These are phyloP conservation scores for Ypsolopha scabrella DNA, from an alignment of 2,888 invertebrate genomes.

Conservation along the genomic window DNA sequence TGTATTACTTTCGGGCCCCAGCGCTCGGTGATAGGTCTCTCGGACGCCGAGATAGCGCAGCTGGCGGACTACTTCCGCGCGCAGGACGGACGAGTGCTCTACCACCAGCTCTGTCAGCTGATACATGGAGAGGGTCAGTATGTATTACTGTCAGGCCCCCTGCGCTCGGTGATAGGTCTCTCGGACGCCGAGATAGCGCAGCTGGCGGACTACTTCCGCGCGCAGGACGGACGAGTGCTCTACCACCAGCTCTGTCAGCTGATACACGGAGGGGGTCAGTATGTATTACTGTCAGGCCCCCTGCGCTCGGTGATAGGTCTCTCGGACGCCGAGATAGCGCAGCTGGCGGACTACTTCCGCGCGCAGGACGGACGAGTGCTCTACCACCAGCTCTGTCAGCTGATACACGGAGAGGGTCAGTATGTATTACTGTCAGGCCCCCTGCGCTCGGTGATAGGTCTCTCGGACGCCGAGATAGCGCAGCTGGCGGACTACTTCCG, in stretches of 20 bases:
- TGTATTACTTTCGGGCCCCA: slow-evolving; percentile 58
- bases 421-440: slow-evolving; percentile 58
- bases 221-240: slow-evolving; percentile 82
- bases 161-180: slow-evolving; percentile 76
- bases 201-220: slow-evolving; percentile 81
- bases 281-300: slow-evolving; percentile 58
- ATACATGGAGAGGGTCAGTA: slow-evolving; percentile 75
- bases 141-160: slow-evolving; percentile 61
- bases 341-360: slow-evolving; percentile 82
- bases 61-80: slow-evolving; percentile 82
- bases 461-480: slow-evolving; percentile 78
- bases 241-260: slow-evolving; percentile 82
- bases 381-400: slow-evolving; percentile 80
- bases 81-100: slow-evolving; percentile 82
- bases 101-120: slow-evolving; percentile 80
- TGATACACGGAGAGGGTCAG: slow-evolving; percentile 77
- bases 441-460: slow-evolving; percentile 74
- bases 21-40: slow-evolving; percentile 75
- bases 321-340: slow-evolving; percentile 78
- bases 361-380: slow-evolving; percentile 83
- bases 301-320: slow-evolving; percentile 76
- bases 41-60: slow-evolving; percentile 79
- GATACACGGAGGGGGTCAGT: slow-evolving; percentile 75
- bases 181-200: slow-evolving; percentile 80
- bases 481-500: slow-evolving; percentile 83